Evolutionary conservation across 1,140 invertebrate genomes (phyloP).

Genomic region (Pseudomyrmex concolor): DNA sequence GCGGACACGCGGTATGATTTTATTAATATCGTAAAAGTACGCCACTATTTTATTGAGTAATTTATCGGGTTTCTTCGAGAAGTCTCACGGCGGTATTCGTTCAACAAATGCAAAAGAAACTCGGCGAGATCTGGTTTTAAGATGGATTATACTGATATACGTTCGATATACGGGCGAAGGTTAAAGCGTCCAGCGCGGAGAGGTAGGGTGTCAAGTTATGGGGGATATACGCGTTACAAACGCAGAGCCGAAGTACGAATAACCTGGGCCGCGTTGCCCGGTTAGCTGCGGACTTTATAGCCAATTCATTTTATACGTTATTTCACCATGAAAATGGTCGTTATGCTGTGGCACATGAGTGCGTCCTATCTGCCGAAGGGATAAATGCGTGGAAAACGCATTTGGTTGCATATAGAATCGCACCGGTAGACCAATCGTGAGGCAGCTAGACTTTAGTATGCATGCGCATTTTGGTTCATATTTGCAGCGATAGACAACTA

Average conservation of each 20-base stretch:
- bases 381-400: slow-evolving; percentile 56
- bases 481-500: background rate
- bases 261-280: slow-evolving; percentile 50
- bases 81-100: slow-evolving; percentile 11
- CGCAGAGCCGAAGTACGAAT: slow-evolving; percentile 66
- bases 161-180: slow-evolving; percentile 37
- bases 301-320: slow-evolving; percentile 76
- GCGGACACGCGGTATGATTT: background rate
- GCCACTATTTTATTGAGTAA: slow-evolving; percentile 15
- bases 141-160: slow-evolving; percentile 72
- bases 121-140: slow-evolving; percentile 63
- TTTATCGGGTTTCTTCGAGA: slow-evolving; percentile 9
- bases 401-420: background rate
- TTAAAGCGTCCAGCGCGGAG: slow-evolving; percentile 42
- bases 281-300: slow-evolving; percentile 70
- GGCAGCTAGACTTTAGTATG: too few relatives aligned
- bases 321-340: slow-evolving; percentile 72
- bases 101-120: slow-evolving; percentile 3
- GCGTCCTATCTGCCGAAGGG: slow-evolving; percentile 53
- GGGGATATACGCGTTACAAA: slow-evolving; percentile 60
- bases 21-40: slow-evolving; percentile 3
- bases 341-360: slow-evolving; percentile 63
- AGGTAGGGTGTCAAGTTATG: slow-evolving; percentile 71
- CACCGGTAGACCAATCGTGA: background rate
- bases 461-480: too few relatives aligned